Percentiles rank a stretch among this genome's conserved stretches.
Evolutionary conservation across 2,888 invertebrate species (phyloP).

Genomic region (Cantharis lateralis): DNA sequence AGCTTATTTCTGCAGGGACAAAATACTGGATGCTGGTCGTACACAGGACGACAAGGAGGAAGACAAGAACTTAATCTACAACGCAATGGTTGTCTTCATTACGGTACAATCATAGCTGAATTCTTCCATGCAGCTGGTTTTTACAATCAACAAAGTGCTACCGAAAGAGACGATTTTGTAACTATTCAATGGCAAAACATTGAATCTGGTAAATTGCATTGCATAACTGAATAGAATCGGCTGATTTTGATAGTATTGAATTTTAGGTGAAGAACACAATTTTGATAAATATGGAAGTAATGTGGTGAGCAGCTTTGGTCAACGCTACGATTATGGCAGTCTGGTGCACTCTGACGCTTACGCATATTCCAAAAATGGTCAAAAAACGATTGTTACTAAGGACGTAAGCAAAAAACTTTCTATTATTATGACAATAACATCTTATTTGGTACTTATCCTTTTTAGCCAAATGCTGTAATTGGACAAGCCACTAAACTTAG

Average conservation of each 20-base stretch:
- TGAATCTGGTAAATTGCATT: neutral
- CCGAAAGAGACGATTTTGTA: slow-evolving; percentile 76
- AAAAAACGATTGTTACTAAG: slow-evolving; percentile 67
- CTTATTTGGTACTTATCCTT: neutral
- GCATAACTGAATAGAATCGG: neutral
- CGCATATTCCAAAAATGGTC: slow-evolving; percentile 71
- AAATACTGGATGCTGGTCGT: slow-evolving; percentile 24
- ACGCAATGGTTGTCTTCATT: slow-evolving; percentile 61
- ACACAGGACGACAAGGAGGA: slow-evolving; percentile 19
- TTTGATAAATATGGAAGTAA: slow-evolving; percentile 70
- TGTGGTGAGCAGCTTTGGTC: slow-evolving; percentile 68
- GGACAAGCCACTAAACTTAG: slow-evolving; percentile 64
- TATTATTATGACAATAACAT: neutral
- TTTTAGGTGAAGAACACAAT: slow-evolving; percentile 62
- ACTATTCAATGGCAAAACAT: slow-evolving; percentile 72
- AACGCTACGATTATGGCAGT: slow-evolving; percentile 71
- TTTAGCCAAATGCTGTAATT: slow-evolving; percentile 55
- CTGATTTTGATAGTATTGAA: neutral
- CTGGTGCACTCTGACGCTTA: slow-evolving; percentile 73
- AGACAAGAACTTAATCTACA: slow-evolving; percentile 21
- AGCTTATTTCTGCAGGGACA: slow-evolving; percentile 8
- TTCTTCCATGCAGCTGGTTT: slow-evolving; percentile 81
- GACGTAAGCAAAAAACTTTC: slow-evolving; percentile 39
- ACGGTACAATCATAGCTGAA: slow-evolving; percentile 75
- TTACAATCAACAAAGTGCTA: slow-evolving; percentile 81